phyloP scores from a whole-genome alignment of 2,888 invertebrate genomes.

The Tenthredo mesomela region DNA sequence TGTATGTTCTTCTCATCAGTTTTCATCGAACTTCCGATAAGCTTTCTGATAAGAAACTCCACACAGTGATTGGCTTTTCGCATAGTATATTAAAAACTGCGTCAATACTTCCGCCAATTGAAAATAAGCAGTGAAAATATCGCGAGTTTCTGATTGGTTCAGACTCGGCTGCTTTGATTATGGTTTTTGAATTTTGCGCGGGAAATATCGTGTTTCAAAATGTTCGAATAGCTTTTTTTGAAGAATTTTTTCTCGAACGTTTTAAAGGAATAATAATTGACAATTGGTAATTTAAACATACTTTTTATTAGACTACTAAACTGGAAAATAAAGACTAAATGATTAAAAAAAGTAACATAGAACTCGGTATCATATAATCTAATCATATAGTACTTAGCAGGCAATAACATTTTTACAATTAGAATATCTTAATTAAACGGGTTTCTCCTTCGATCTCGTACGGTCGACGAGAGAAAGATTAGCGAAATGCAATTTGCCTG shows the following conservation, averaged over 20 bases:
- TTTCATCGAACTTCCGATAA: conserved; percentile 21
- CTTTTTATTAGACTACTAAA: conserved; percentile 69
- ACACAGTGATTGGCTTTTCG: neutral
- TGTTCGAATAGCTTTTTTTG: neutral
- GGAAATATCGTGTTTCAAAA: neutral
- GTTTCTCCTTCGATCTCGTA: conserved; percentile 24
- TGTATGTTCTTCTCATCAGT: neutral
- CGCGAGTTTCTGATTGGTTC: neutral
- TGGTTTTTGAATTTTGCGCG: neutral
- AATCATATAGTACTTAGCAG: conserved; percentile 59
- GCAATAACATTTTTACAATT: conserved; percentile 69
- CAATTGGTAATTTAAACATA: conserved; percentile 64
- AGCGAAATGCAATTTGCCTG: conserved; percentile 57
- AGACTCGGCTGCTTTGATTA: neutral
- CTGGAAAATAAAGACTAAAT: conserved; percentile 70
- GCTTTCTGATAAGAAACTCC: neutral
- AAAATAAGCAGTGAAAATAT: neutral
- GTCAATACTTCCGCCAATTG: neutral
- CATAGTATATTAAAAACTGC: neutral
- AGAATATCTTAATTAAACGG: conserved; percentile 59
- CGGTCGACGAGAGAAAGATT: conserved; percentile 57
- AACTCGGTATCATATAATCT: conserved; percentile 60
- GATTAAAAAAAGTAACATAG: conserved; percentile 65
- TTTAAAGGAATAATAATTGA: neutral
- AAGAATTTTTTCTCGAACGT: neutral